A percentile compares a stretch with the other conserved stretches of the same genome.
Evolutionary conservation across 2,113 vertebrate genomes (phyloP).

Genomic region (Ceyx cyanopectus): DNA sequence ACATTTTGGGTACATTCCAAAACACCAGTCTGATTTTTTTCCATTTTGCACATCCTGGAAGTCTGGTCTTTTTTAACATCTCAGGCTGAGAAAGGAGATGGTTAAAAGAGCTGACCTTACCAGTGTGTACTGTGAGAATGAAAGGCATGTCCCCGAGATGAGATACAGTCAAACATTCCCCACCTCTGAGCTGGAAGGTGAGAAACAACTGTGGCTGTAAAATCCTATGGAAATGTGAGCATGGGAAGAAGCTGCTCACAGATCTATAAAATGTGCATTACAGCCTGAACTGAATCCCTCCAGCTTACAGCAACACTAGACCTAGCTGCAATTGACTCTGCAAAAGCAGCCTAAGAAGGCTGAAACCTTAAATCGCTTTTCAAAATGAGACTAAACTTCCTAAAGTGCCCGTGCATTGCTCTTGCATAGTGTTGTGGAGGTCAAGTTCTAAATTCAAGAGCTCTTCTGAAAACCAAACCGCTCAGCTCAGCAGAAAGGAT

Average conservation of each 20-base stretch:
- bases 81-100: not conserved
- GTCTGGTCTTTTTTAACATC: not conserved
- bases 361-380: not conserved
- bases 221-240: not conserved
- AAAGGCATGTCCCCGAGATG: not conserved
- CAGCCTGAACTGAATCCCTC: not conserved
- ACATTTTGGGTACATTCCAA: not conserved
- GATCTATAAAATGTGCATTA: not conserved
- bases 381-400: not conserved
- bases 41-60: not conserved
- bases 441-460: not conserved
- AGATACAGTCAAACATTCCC: accelerated
- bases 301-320: accelerated
- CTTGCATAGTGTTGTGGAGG: not conserved
- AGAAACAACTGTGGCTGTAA: accelerated
- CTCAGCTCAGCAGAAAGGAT: not conserved
- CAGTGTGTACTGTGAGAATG: not conserved
- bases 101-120: not conserved
- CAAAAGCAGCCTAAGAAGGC: not conserved
- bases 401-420: not conserved
- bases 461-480: not conserved
- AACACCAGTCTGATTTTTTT: not conserved
- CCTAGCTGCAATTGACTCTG: not conserved
- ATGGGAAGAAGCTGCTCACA: not conserved
- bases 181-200: not conserved